A percentile compares a stretch with the other conserved stretches of the same genome.
Conservation (phyloP, 1,140 invertebrate genomes). For the Tribolium madens region DNA sequence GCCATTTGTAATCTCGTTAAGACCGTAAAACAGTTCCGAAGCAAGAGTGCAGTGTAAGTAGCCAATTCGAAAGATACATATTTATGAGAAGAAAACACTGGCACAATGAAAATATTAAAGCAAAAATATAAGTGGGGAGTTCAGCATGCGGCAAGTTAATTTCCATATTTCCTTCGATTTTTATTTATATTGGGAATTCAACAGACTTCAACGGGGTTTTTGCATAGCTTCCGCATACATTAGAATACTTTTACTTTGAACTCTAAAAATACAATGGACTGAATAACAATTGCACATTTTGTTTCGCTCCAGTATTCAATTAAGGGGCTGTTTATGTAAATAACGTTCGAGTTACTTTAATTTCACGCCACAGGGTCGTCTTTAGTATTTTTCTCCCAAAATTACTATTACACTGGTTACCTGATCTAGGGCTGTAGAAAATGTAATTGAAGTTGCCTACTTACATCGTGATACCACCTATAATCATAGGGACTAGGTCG, state of each 20-base stretch:
- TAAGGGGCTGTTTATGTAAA: conserved; percentile 53
- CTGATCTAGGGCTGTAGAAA: conserved; percentile 15
- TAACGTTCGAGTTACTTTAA: conserved; percentile 42
- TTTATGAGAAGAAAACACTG: conserved; percentile 52
- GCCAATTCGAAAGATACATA: conserved; percentile 51
- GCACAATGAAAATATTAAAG: conserved; percentile 55
- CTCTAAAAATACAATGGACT: conserved; percentile 53
- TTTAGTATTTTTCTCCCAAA: not conserved
- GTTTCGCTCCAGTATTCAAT: conserved; percentile 51
- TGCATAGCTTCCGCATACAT: conserved; percentile 55
- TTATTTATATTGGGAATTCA: conserved; percentile 56
- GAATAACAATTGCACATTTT: conserved; percentile 55
- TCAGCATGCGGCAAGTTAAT: conserved; percentile 51
- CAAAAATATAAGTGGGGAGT: conserved; percentile 47
- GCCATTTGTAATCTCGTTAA: conserved; percentile 47
- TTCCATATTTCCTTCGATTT: conserved; percentile 59
- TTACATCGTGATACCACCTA: conserved; percentile 73
- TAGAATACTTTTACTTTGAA: conserved; percentile 53
- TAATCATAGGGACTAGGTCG: conserved; percentile 69
- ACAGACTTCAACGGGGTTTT: conserved; percentile 48
- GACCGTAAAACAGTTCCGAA: conserved; percentile 48
- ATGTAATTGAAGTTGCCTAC: conserved; percentile 59
- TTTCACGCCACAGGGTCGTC: not conserved
- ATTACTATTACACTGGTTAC: not conserved
- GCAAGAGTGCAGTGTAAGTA: conserved; percentile 51